phyloP scores from a whole-genome alignment of 1,140 invertebrate species.

The Metopolophium dirhodum region DNA sequence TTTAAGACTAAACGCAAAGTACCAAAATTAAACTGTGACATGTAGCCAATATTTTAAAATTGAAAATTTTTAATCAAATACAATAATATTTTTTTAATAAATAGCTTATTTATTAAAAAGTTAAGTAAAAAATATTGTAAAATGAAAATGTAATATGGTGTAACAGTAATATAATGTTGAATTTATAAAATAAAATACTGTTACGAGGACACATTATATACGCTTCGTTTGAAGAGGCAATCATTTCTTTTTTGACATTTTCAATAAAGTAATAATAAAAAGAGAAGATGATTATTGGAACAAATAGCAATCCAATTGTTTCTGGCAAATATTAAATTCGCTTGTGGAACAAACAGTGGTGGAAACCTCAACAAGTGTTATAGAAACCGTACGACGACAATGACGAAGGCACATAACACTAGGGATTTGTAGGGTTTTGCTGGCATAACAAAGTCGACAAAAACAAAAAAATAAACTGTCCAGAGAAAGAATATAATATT shows the following conservation, averaged over 20 bases:
- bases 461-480: neutral
- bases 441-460: neutral
- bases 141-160: neutral
- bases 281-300: constrained; percentile 7
- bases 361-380: constrained; percentile 36
- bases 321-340: constrained; percentile 22
- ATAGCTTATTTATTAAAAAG: neutral
- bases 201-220: neutral
- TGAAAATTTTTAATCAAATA: neutral
- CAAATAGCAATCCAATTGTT: constrained; percentile 18
- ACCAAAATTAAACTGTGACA: neutral
- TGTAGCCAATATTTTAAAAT: neutral
- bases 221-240: neutral
- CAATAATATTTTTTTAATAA: neutral
- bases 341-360: neutral
- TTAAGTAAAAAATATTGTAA: constrained; percentile 5
- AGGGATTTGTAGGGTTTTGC: constrained; percentile 53
- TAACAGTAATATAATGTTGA: neutral
- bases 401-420: constrained; percentile 34
- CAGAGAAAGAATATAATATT: constrained; percentile 1
- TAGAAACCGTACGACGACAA: constrained; percentile 49
- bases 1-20: neutral
- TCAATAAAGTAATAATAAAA: constrained; percentile 12
- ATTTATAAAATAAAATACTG: constrained; percentile 6
- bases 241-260: constrained; percentile 26